These are phyloP conservation scores for Hypothenemus hampei DNA, from an alignment of 1,140 invertebrate genomes.

Conservation along the genomic window DNA sequence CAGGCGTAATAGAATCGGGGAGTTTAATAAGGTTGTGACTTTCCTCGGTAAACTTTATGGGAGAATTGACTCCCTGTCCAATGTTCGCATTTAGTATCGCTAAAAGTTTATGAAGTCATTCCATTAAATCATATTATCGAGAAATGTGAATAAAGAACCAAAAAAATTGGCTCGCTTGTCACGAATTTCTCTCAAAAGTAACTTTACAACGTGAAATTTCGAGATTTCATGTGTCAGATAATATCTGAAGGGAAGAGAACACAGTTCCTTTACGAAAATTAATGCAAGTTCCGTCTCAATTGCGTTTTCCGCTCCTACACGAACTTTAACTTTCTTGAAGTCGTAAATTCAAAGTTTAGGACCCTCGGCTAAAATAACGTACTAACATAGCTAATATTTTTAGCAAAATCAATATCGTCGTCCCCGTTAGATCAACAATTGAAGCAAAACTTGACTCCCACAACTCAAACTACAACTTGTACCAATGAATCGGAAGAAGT, in stretches of 20 bases:
- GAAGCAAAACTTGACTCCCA: slow-evolving; percentile 16
- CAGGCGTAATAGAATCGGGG: background rate
- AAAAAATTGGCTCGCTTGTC: too few species aligned
- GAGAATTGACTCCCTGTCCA: background rate
- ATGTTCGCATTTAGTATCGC: background rate
- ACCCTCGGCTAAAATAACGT: too few species aligned
- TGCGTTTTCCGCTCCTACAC: too few species aligned
- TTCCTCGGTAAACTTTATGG: background rate
- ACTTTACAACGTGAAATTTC: too few species aligned
- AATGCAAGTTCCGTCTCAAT: background rate
- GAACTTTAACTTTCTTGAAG: too few species aligned
- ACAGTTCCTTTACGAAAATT: background rate
- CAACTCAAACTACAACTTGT: slow-evolving; percentile 18
- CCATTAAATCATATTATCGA: too few species aligned
- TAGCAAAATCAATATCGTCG: slow-evolving; percentile 17
- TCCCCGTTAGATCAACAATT: slow-evolving; percentile 21
- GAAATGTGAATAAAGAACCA: too few species aligned
- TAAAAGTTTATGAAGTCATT: too few species aligned
- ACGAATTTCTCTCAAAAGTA: too few species aligned
- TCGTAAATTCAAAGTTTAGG: too few species aligned
- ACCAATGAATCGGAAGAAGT: slow-evolving; percentile 17
- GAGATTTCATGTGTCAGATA: background rate
- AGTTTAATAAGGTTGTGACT: background rate
- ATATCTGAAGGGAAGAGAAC: background rate
- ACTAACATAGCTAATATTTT: too few species aligned